These are phyloP conservation scores for Pomatorhinus ruficollis DNA, from an alignment of 2,113 vertebrate species.

Conservation along the genomic window DNA sequence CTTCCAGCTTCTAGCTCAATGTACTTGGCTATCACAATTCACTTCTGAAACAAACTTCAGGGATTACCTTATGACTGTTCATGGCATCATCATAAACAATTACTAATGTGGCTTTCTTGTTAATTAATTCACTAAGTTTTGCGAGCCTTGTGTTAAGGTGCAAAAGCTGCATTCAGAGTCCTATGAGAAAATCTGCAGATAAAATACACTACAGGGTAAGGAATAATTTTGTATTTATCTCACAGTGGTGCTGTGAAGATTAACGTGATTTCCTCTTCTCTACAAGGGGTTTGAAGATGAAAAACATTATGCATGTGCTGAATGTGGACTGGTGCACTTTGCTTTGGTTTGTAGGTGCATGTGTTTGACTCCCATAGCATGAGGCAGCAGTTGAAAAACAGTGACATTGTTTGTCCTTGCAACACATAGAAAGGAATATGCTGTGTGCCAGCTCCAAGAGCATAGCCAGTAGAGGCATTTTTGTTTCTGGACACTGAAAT, in stretches of 20 bases:
- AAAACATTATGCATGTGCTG: background rate
- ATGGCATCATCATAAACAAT: background rate
- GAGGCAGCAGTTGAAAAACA: background rate
- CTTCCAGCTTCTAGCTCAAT: background rate
- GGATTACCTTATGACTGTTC: background rate
- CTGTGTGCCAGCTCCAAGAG: background rate
- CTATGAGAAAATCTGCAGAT: background rate
- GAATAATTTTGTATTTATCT: conserved; percentile 8
- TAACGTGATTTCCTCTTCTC: background rate
- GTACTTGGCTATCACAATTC: background rate
- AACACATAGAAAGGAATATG: background rate
- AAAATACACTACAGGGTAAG: background rate
- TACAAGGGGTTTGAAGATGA: background rate
- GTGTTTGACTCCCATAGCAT: background rate
- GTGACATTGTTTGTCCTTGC: background rate
- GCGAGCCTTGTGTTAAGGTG: background rate
- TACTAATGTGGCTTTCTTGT: background rate
- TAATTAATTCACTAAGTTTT: background rate
- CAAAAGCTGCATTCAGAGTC: background rate
- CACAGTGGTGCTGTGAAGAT: background rate
- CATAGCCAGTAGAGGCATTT: background rate
- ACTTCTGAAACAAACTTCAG: background rate
- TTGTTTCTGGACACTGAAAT: background rate
- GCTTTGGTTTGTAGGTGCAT: background rate
- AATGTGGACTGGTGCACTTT: background rate